Evolutionary conservation across 2,113 vertebrate genomes (phyloP).

Genomic region (Tapirus terrestris): DNA sequence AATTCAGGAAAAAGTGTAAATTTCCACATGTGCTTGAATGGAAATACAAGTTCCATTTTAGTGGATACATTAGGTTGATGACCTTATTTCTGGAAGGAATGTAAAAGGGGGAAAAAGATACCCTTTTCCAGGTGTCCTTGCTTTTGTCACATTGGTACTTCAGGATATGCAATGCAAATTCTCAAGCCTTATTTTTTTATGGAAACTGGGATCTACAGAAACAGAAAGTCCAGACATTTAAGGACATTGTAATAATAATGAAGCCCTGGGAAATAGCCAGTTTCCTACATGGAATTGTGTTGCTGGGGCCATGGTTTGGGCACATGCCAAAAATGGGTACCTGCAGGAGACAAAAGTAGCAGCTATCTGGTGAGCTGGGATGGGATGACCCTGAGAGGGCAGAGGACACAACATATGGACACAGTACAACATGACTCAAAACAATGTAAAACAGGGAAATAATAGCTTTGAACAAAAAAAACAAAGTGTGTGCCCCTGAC

Average conservation of each 20-base stretch:
- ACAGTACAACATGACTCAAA: not conserved
- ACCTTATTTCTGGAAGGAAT: constrained; percentile 9
- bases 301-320: not conserved
- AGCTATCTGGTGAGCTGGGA: not conserved
- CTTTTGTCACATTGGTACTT: not conserved
- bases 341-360: not conserved
- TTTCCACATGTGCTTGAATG: not conserved
- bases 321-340: not conserved
- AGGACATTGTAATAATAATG: not conserved
- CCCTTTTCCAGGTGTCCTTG: not conserved
- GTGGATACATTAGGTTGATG: not conserved
- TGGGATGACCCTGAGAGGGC: not conserved
- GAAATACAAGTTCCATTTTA: not conserved
- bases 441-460: not conserved
- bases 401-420: not conserved
- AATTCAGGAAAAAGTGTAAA: not conserved
- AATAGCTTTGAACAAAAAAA: not conserved
- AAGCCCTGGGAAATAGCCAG: not conserved
- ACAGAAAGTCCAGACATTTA: not conserved
- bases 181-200: not conserved
- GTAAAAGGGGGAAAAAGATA: not conserved
- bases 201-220: not conserved
- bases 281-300: not conserved
- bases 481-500: not conserved
- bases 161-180: not conserved